These are phyloP conservation scores for Microcebus murinus DNA, from an alignment of 2,113 vertebrate genomes.

Conservation along the genomic window DNA sequence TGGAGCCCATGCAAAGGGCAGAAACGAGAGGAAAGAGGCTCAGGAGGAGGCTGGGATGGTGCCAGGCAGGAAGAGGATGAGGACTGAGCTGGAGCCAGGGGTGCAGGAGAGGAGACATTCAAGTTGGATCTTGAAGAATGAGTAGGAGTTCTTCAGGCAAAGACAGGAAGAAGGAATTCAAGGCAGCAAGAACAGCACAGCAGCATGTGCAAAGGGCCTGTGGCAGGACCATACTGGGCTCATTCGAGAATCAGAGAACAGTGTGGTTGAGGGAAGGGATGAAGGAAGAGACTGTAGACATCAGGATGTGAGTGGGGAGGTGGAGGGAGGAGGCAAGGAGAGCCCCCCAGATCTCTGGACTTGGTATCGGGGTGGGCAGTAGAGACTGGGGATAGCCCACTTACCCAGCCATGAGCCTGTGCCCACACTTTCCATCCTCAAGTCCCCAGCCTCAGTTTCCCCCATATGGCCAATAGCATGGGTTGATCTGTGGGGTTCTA, in stretches of 20 bases:
- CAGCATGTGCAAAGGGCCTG: background rate
- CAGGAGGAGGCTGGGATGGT: background rate
- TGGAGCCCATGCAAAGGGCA: background rate
- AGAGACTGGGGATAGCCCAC: background rate
- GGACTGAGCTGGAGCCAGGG: background rate
- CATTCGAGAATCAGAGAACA: no score
- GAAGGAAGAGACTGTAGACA: background rate
- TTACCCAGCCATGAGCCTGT: background rate
- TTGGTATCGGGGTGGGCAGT: no score
- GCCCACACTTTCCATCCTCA: no score
- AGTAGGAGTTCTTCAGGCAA: background rate
- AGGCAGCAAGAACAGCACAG: background rate
- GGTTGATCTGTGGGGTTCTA: background rate
- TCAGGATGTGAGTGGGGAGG: background rate
- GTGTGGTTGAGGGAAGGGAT: no score
- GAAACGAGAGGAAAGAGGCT: background rate
- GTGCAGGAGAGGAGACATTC: background rate
- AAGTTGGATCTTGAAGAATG: background rate
- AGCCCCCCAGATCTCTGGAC: background rate
- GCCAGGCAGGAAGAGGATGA: background rate
- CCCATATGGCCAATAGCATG: background rate
- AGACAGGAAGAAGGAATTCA: background rate
- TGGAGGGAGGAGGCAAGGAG: no score
- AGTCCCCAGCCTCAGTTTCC: background rate
- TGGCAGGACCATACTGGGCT: background rate